phyloP scores from a whole-genome alignment of 92 coral and sea anemone species.

The Porites lobata region DNA sequence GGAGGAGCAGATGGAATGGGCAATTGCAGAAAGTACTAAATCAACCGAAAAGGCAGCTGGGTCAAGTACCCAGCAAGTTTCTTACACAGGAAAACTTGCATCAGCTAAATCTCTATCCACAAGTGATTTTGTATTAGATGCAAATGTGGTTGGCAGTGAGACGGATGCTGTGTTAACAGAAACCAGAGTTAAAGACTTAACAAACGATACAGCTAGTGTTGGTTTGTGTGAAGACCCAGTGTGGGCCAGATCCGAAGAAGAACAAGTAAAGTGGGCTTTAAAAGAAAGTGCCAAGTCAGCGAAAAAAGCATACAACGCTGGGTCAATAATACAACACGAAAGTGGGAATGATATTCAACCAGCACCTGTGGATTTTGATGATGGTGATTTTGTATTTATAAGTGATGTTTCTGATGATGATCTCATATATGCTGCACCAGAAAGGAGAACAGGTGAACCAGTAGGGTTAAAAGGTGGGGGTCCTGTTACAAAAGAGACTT shows the following conservation, averaged over 20 bases:
- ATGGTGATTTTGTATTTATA: not conserved
- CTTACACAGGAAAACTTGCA: not conserved
- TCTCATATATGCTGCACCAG: constrained; percentile 7
- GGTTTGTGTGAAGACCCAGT: not conserved
- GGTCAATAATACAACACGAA: not conserved
- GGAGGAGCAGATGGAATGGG: constrained; percentile 77
- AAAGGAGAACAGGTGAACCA: not conserved
- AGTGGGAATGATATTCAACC: not conserved
- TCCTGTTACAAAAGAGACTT: constrained; percentile 6
- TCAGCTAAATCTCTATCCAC: not conserved
- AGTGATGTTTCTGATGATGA: constrained; percentile 44
- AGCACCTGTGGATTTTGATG: constrained; percentile 4
- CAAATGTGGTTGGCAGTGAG: not conserved
- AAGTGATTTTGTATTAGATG: not conserved
- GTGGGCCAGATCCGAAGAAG: constrained; percentile 49
- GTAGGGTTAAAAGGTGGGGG: constrained; percentile 36
- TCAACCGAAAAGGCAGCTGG: constrained; percentile 14
- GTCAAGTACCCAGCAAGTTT: not conserved
- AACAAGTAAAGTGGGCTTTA: constrained; percentile 69
- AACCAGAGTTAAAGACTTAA: not conserved
- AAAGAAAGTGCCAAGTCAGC: constrained; percentile 57
- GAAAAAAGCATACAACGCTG: not conserved
- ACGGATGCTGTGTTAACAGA: not conserved
- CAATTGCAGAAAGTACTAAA: constrained; percentile 66
- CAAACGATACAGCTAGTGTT: not conserved